Evolutionary conservation across 2,888 invertebrate genomes (phyloP).

Genomic region (Pasiphila rectangulata): DNA sequence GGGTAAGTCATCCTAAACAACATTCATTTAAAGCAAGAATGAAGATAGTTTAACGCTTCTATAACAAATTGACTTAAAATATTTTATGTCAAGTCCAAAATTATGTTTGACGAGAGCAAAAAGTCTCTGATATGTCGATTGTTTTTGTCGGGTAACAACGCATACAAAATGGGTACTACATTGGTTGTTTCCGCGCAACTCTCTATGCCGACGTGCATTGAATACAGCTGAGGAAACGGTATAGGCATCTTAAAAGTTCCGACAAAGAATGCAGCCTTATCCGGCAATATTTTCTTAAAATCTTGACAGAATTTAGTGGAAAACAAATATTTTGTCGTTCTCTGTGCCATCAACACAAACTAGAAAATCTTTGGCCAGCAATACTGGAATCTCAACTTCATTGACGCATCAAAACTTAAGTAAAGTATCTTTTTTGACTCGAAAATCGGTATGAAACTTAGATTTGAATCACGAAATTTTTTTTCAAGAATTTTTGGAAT

Average conservation of each 20-base stretch:
- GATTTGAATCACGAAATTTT: conserved; percentile 6
- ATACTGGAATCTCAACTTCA: conserved; percentile 8
- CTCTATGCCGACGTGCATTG: conserved; percentile 12
- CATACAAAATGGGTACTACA: conserved; percentile 11
- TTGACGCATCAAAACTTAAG: conserved; percentile 2
- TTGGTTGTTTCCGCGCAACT: conserved; percentile 10
- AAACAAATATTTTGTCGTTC: no score
- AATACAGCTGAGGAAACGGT: conserved; percentile 10
- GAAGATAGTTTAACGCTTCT: no score
- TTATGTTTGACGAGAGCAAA: conserved; percentile 1
- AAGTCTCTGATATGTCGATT: conserved; percentile 9
- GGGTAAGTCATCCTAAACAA: no score
- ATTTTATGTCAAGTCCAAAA: conserved; percentile 3
- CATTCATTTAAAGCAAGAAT: no score
- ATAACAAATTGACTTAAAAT: no score
- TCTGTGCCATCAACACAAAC: conserved; percentile 6
- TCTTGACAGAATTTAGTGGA: conserved; percentile 11
- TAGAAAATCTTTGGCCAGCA: conserved; percentile 9
- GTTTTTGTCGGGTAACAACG: conserved; percentile 10
- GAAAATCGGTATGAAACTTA: background rate
- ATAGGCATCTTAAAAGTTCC: conserved; percentile 6
- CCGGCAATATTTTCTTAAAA: conserved; percentile 1
- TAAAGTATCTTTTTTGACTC: conserved; percentile 13
- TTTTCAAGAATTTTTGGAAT: conserved; percentile 1
- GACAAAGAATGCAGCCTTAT: background rate